phyloP scores from a whole-genome alignment of 2,888 invertebrate genomes.

The Strigamia maritima region DNA sequence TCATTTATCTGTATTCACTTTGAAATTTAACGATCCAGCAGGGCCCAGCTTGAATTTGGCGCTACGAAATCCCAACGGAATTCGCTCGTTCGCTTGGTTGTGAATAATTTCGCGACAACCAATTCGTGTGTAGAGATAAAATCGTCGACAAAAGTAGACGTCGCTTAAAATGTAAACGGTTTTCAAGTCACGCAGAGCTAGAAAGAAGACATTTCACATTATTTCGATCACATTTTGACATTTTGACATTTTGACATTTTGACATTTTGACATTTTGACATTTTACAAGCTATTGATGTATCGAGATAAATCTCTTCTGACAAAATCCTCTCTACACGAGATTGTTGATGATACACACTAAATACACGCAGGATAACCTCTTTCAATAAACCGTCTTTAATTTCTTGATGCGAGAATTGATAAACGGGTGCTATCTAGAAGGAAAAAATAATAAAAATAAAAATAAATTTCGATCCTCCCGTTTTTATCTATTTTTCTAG shows the following conservation, averaged over 20 bases:
- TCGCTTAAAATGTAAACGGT: neutral
- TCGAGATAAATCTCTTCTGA: neutral
- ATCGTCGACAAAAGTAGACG: constrained; percentile 1
- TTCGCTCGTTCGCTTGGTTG: neutral
- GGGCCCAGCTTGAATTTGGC: neutral
- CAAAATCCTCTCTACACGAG: neutral
- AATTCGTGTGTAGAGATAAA: constrained; percentile 21
- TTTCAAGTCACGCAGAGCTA: neutral
- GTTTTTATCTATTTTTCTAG: neutral
- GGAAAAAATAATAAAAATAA: neutral
- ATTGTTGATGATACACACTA: neutral
- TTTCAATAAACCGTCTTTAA: neutral
- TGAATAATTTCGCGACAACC: constrained; percentile 2
- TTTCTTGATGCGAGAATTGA: neutral
- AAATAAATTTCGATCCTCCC: neutral
- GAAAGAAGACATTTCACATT: no score
- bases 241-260: no score
- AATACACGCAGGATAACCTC: neutral
- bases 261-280: no score
- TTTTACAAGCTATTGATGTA: neutral
- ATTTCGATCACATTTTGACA: no score
- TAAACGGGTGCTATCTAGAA: neutral
- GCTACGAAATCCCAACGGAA: constrained; percentile 24
- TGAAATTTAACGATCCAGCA: neutral
- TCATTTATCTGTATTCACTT: neutral